Evolutionary conservation across 2,113 vertebrate species (phyloP).

Genomic region (Rhabdomys dilectus): DNA sequence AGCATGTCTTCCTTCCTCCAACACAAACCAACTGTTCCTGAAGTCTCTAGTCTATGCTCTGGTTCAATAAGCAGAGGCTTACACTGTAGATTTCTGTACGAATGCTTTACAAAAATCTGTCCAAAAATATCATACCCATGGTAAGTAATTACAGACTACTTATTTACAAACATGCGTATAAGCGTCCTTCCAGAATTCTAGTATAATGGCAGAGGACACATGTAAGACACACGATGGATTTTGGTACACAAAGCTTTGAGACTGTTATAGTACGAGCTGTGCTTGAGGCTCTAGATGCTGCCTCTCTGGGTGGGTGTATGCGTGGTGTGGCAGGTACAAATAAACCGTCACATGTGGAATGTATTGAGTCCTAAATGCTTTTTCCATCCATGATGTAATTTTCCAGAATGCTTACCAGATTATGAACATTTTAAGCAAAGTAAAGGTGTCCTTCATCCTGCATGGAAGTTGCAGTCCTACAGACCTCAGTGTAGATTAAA

Average conservation of each 20-base stretch:
- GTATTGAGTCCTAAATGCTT: neutral
- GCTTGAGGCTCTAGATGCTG: neutral
- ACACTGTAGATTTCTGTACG: rapidly evolving
- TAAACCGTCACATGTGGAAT: neutral
- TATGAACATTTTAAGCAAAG: neutral
- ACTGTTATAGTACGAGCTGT: neutral
- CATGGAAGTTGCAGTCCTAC: neutral
- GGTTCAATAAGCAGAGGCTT: neutral
- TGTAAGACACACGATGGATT: neutral
- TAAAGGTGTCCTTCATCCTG: neutral
- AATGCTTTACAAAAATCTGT: neutral
- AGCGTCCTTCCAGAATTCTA: neutral
- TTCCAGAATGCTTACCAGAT: slow-evolving; percentile 30
- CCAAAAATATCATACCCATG: neutral
- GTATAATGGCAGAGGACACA: neutral
- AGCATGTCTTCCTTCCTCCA: neutral
- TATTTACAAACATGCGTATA: neutral
- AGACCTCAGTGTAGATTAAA: neutral
- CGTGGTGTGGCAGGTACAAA: neutral
- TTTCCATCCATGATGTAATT: neutral
- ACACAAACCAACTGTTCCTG: neutral
- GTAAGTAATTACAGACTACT: neutral
- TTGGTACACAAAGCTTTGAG: neutral
- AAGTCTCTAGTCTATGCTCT: neutral
- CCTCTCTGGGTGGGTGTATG: neutral